Base-by-base conservation (phyloP, 2,888 invertebrate genomes). In the Leucoma salicis region DNA sequence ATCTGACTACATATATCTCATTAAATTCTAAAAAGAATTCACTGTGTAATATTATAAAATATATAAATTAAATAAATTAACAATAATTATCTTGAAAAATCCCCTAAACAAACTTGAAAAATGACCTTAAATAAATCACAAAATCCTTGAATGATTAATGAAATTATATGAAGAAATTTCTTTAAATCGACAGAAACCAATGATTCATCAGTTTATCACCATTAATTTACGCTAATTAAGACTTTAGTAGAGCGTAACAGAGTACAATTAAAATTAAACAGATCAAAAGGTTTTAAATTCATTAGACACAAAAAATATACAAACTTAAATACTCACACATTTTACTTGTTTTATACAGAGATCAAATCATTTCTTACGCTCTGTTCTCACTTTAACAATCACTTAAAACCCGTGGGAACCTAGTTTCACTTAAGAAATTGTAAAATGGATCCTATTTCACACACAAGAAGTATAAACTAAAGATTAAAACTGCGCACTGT, bases 321-420 rank as follows among this genome's bases (percentile, higher is more conserved):
- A 15, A 53, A 36, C 42, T 43, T 48, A 31, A 56, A 53, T 79
- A 86, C 86, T 87, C 70, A 87, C 86, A 85, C 81, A 85, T 86
- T 65, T 83, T 82, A 72, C 80, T 74, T 77, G 80, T 80, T 70
- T 70, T 73, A 59, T 53, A 52, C 48, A 46, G 43, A 49, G 45
- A 62, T 72, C 56, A 68, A 66, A 67, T 56, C 70, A 72, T 75
- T 66, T 64, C 50, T 53, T 46, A 47, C 41, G 46, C 49, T 53
- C 42, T 36, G 49, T 56, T 68, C 62, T 47, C 66, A 65, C 62
- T 56, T 40, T 36, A 53, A 59, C 51, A 44, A 55, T 54, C 66
- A 66, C 63, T 58, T 52, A 55, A 67, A 64, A 65, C 67, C 63
- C 67, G 66, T 74, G 75, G 64, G 76, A 76, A 65, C 57, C 52